phyloP scores from a whole-genome alignment of 2,888 invertebrate species.

The Rhabditoides inermis region DNA sequence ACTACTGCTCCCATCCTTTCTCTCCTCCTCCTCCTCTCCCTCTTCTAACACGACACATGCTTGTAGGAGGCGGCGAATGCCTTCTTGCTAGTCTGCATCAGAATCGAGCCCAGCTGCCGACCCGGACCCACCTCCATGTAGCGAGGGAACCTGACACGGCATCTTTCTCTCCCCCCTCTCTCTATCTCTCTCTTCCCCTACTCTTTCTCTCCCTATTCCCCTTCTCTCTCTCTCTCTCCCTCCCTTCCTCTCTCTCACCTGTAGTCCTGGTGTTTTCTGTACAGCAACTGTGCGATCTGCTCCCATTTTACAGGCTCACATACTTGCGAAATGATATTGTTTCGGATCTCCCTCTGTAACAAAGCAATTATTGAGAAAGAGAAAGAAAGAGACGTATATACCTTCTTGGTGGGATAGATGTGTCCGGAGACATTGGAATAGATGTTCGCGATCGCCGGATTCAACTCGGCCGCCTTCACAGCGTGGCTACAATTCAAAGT shows the following conservation, averaged over 20 bases:
- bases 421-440: constrained; percentile 47
- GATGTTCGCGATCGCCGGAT: constrained; percentile 34
- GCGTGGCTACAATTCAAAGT: too few relatives aligned
- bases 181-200: too few relatives aligned
- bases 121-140: constrained; percentile 50
- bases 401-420: constrained; percentile 30
- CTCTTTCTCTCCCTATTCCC: too few relatives aligned
- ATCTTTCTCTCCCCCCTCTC: too few relatives aligned
- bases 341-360: constrained; percentile 29
- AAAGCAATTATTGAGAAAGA: neutral
- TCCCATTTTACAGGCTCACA: constrained; percentile 49
- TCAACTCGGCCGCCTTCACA: constrained; percentile 20
- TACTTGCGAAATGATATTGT: constrained; percentile 36
- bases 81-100: constrained; percentile 45
- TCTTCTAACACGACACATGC: constrained; percentile 20
- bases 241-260: too few relatives aligned
- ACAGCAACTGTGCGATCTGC: constrained; percentile 47
- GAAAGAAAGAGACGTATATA: neutral
- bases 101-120: constrained; percentile 44
- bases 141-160: constrained; percentile 40
- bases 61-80: constrained; percentile 34
- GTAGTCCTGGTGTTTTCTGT: constrained; percentile 40
- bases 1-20: too few relatives aligned
- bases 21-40: too few relatives aligned
- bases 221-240: too few relatives aligned